Conservation (phyloP, 2,113 vertebrate species). For the Forbesichthys papilliferus region DNA sequence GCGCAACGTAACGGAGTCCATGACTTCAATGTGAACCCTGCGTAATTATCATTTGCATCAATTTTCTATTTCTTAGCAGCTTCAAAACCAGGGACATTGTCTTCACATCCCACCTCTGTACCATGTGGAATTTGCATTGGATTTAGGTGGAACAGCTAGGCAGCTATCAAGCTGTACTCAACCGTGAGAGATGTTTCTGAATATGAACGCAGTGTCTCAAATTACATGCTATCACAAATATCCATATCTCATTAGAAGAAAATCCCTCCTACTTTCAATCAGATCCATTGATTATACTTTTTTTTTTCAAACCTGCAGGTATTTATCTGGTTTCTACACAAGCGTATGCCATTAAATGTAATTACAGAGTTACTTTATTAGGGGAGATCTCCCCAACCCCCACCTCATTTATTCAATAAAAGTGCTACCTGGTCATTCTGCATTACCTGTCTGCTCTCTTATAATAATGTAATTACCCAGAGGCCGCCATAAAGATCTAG, state of each 20-base stretch:
- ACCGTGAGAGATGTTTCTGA: too few species aligned
- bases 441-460: constrained; percentile 63
- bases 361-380: constrained; percentile 49
- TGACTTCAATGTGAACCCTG: too few species aligned
- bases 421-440: constrained; percentile 60
- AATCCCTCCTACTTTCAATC: not conserved
- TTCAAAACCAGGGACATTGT: too few species aligned
- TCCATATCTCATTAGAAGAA: constrained; percentile 22
- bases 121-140: too few species aligned
- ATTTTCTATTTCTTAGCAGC: too few species aligned
- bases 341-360: constrained; percentile 52
- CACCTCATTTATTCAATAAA: constrained; percentile 38
- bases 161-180: too few species aligned
- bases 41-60: too few species aligned
- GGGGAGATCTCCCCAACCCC: constrained; percentile 28
- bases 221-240: too few species aligned
- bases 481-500: constrained; percentile 60
- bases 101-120: too few species aligned
- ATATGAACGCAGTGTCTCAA: too few species aligned
- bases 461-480: constrained; percentile 68
- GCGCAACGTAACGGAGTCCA: too few species aligned
- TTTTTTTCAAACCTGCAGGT: not conserved
- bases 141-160: too few species aligned
- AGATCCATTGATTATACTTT: not conserved
- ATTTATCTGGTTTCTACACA: constrained; percentile 48